phyloP scores from a whole-genome alignment of 92 coral and sea anemone species.

The Zoanthus solanderi region DNA sequence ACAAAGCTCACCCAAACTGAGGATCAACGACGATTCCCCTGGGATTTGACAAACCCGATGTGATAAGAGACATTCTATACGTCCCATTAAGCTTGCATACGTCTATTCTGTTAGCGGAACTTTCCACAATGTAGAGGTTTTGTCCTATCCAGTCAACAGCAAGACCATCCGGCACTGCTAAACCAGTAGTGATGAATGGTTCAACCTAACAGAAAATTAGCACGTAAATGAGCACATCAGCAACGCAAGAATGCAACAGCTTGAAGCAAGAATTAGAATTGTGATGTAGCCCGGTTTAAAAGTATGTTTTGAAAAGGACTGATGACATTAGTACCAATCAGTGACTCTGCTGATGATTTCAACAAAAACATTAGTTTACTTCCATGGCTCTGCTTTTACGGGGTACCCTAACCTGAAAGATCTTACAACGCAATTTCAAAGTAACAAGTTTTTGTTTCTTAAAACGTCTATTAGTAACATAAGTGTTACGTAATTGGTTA shows the following conservation, averaged over 20 bases:
- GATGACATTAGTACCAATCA: too few species aligned
- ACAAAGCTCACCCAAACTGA: conserved; percentile 69
- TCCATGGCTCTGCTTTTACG: too few species aligned
- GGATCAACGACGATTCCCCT: conserved; percentile 95
- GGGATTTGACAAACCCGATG: conserved; percentile 74
- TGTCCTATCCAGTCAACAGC: conserved; percentile 98
- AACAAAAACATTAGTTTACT: too few species aligned
- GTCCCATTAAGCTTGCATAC: conserved; percentile 86
- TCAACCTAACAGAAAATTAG: conserved; percentile 45
- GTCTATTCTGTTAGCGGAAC: conserved; percentile 79
- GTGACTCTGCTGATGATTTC: too few species aligned
- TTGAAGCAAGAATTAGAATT: too few species aligned
- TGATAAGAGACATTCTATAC: conserved; percentile 65
- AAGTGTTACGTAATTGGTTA: too few species aligned
- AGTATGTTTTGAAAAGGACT: too few species aligned
- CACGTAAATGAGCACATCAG: neutral
- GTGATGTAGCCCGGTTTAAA: too few species aligned
- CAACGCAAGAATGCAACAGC: neutral
- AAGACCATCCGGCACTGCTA: conserved; percentile 87
- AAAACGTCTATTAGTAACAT: too few species aligned
- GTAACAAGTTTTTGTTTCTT: too few species aligned
- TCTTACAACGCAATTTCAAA: too few species aligned
- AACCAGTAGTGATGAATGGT: conserved; percentile 74
- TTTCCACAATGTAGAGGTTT: conserved; percentile 89
- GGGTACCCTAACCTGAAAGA: too few species aligned